phyloP scores from a whole-genome alignment of 2,797 vertebrate genomes.

The Dermochelys coriacea region DNA sequence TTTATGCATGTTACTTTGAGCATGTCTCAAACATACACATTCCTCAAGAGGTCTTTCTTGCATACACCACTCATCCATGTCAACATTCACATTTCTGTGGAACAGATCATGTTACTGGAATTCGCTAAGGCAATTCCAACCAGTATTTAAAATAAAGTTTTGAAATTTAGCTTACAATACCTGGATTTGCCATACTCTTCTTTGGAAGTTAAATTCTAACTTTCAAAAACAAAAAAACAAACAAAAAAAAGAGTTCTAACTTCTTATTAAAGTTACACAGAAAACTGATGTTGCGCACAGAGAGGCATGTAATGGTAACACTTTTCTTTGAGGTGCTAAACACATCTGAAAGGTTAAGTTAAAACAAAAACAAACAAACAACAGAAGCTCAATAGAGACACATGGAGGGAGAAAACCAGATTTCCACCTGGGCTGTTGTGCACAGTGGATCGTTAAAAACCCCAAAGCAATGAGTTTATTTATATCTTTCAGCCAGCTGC shows the following conservation, averaged over 20 bases:
- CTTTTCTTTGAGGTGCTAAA: conserved; percentile 29
- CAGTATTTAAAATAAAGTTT: conserved; percentile 32
- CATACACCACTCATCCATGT: neutral
- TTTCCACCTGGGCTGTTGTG: conserved; percentile 32
- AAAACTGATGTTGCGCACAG: neutral
- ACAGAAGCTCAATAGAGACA: conserved; percentile 37
- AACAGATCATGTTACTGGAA: neutral
- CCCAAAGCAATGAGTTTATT: neutral
- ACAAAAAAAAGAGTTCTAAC: neutral
- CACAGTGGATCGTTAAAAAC: neutral
- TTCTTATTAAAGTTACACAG: conserved; percentile 30
- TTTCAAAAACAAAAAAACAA: conserved; percentile 17
- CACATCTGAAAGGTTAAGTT: conserved; percentile 24
- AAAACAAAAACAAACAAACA: conserved; percentile 25
- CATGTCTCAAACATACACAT: neutral
- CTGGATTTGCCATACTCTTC: neutral
- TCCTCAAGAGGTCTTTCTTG: neutral
- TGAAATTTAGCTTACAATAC: conserved; percentile 18
- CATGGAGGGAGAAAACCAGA: neutral
- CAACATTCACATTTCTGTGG: neutral
- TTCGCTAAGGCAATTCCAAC: conserved; percentile 34
- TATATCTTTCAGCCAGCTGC: conserved; percentile 8
- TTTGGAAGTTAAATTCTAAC: conserved; percentile 18
- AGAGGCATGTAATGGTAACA: neutral
- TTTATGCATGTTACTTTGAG: neutral